phyloP scores from a whole-genome alignment of 2,888 invertebrate genomes.

The Tipula unca region DNA sequence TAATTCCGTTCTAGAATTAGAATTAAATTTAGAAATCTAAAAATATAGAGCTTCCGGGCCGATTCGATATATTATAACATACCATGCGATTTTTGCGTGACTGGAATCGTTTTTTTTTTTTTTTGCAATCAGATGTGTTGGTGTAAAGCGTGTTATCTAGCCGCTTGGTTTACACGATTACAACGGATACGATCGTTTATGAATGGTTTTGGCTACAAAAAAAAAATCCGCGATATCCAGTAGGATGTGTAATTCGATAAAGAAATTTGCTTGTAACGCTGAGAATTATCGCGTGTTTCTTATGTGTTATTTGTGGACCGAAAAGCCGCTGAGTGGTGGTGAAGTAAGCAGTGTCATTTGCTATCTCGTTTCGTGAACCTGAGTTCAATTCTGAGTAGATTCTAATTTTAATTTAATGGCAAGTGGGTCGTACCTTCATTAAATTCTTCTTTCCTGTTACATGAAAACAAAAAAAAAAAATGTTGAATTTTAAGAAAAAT shows the following conservation, averaged over 20 bases:
- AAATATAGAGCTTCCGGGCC: background rate
- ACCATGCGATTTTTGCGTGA: background rate
- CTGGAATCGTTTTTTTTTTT: background rate
- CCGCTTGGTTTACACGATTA: background rate
- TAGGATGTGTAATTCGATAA: background rate
- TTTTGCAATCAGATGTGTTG: background rate
- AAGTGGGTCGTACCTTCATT: no score
- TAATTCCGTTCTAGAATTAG: slow-evolving; percentile 8
- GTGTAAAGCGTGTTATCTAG: background rate
- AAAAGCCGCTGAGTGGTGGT: no score
- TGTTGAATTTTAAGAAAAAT: no score
- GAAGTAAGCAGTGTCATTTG: no score
- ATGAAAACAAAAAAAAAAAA: no score
- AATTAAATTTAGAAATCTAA: background rate
- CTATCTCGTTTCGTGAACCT: no score
- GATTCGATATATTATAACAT: background rate
- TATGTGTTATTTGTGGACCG: no score
- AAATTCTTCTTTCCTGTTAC: no score
- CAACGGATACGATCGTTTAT: background rate
- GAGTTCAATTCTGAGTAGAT: no score
- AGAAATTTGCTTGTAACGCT: background rate
- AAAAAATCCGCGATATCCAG: background rate
- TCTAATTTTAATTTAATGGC: no score
- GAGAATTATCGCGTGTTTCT: background rate
- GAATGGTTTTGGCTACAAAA: background rate